Percentiles rank a stretch among this genome's conserved stretches.
These are phyloP conservation scores for Gracilinanus agilis DNA, from an alignment of 2,113 vertebrate genomes.

Conservation along the genomic window DNA sequence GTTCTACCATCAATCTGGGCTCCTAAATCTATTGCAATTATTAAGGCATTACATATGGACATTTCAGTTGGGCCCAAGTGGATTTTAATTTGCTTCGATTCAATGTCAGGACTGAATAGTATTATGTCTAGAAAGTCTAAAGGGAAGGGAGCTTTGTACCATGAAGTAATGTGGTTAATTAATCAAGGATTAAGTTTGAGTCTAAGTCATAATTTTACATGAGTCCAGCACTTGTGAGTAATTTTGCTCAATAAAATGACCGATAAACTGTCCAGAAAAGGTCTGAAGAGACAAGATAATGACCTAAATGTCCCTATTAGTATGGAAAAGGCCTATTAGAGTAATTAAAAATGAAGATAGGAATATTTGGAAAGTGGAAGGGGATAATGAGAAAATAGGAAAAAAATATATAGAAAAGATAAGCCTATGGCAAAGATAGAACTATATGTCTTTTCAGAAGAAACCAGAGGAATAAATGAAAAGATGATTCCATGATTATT, in stretches of 20 bases:
- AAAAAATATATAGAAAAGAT: constrained; percentile 55
- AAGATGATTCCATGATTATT: constrained; percentile 71
- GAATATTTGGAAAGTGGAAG: constrained; percentile 63
- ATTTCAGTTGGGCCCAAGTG: not conserved
- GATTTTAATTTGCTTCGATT: constrained; percentile 64
- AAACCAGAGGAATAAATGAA: constrained; percentile 65
- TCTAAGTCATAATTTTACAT: constrained; percentile 66
- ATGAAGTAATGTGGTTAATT: constrained; percentile 69
- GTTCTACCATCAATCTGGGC: not conserved
- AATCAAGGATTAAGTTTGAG: constrained; percentile 74
- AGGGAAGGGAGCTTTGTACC: constrained; percentile 34
- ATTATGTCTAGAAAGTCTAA: constrained; percentile 52
- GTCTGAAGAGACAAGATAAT: constrained; percentile 76
- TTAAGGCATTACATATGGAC: constrained; percentile 11
- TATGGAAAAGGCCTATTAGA: constrained; percentile 64
- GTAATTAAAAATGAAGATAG: constrained; percentile 77
- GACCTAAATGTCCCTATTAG: constrained; percentile 61
- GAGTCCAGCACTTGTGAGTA: constrained; percentile 54
- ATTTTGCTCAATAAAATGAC: constrained; percentile 72
- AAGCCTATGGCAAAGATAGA: constrained; percentile 7
- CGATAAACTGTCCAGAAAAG: constrained; percentile 64
- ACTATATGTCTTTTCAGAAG: constrained; percentile 69
- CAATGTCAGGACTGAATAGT: constrained; percentile 19
- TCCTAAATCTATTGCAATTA: not conserved
- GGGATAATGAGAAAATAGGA: constrained; percentile 69